phyloP scores from a whole-genome alignment of 2,888 invertebrate genomes.

The Agrotis segetum region DNA sequence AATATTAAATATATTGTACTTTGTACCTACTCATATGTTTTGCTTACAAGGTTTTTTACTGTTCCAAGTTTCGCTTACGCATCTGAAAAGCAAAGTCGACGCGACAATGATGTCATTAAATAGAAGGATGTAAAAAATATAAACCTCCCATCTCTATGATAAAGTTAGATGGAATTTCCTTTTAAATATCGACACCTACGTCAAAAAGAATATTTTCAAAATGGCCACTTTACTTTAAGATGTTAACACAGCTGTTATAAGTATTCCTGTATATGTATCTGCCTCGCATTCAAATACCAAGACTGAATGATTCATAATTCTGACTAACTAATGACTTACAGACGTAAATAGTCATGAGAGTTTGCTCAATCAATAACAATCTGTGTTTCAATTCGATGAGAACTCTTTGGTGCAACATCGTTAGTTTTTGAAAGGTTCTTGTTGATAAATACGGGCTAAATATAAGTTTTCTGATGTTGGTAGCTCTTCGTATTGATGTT shows the following conservation, averaged over 20 bases:
- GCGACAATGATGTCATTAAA: constrained; percentile 40
- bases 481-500: constrained; percentile 32
- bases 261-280: constrained; percentile 47
- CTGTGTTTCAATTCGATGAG: constrained; percentile 21
- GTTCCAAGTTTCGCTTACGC: constrained; percentile 47
- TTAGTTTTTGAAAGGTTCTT: constrained; percentile 43
- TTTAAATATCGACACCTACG: background rate
- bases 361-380: constrained; percentile 57
- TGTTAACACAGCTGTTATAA: constrained; percentile 56
- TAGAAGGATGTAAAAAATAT: constrained; percentile 4
- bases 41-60: constrained; percentile 37
- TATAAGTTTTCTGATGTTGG: constrained; percentile 40
- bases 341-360: constrained; percentile 61
- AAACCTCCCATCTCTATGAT: background rate
- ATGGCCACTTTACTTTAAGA: constrained; percentile 19
- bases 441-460: constrained; percentile 23
- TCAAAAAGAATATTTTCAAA: constrained; percentile 18
- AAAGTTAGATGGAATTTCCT: constrained; percentile 25
- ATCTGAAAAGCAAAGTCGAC: constrained; percentile 8
- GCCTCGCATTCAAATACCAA: constrained; percentile 52
- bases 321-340: constrained; percentile 66
- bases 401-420: constrained; percentile 37
- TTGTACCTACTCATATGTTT: constrained; percentile 33
- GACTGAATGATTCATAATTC: constrained; percentile 69
- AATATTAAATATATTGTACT: constrained; percentile 35